Percentiles rank a stretch among this genome's conserved stretches.
Conservation (phyloP, 2,888 invertebrate genomes). For the Clistopyga incitator region DNA sequence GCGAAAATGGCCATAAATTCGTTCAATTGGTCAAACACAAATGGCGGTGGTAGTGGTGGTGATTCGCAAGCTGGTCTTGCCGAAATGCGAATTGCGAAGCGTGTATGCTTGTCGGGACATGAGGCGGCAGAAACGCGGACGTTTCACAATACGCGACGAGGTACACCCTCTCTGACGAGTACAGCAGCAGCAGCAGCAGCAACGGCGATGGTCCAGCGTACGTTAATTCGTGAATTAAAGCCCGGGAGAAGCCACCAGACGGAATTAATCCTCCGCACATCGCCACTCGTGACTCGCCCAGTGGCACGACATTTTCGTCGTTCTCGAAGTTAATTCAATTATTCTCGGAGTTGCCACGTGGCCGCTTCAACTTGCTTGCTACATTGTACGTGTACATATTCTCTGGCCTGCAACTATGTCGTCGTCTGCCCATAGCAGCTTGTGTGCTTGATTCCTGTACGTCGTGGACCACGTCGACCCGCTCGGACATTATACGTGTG, state of each 20-base stretch:
- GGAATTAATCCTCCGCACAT: constrained; percentile 70
- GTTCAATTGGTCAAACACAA: constrained; percentile 25
- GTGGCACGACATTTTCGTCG: constrained; percentile 69
- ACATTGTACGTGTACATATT: constrained; percentile 43
- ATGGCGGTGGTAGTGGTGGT: constrained; percentile 21
- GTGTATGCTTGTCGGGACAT: constrained; percentile 27
- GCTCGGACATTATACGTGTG: constrained; percentile 35
- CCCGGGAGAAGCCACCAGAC: constrained; percentile 67
- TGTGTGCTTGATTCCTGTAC: constrained; percentile 43
- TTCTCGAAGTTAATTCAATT: constrained; percentile 73
- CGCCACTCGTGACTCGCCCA: constrained; percentile 60
- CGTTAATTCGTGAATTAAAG: constrained; percentile 71
- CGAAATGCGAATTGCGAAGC: constrained; percentile 16
- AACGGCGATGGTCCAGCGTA: constrained; percentile 41
- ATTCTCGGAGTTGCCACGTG: constrained; percentile 65
- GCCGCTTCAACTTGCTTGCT: constrained; percentile 34
- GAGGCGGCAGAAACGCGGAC: not conserved
- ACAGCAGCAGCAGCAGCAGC: not conserved
- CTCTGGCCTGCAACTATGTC: constrained; percentile 23
- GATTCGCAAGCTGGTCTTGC: constrained; percentile 11
- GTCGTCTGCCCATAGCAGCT: constrained; percentile 14
- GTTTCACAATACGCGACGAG: constrained; percentile 24
- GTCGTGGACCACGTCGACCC: constrained; percentile 41
- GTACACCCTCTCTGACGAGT: constrained; percentile 27
- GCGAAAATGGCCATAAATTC: constrained; percentile 10